A percentile compares a stretch with the other conserved stretches of the same genome.
phyloP scores from a whole-genome alignment of 2,888 invertebrate species.

The Tortricodes alternella region DNA sequence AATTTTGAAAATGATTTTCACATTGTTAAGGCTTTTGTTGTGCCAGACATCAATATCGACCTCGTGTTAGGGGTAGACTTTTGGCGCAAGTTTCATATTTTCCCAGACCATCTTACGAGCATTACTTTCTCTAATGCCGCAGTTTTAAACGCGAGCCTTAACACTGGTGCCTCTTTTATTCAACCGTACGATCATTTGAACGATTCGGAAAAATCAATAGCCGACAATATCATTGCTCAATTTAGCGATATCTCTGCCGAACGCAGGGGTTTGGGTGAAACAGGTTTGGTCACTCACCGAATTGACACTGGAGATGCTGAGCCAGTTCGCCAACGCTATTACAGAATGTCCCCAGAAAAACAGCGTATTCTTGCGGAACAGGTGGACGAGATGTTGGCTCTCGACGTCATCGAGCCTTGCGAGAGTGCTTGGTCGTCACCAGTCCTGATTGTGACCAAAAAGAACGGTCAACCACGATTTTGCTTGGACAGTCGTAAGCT shows the following conservation, averaged over 20 bases:
- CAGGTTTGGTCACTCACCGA: constrained; percentile 28
- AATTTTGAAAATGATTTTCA: neutral
- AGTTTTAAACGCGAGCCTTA: neutral
- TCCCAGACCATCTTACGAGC: neutral
- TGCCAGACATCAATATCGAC: neutral
- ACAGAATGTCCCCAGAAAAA: too few species aligned
- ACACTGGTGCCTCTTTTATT: neutral
- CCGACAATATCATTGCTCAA: constrained; percentile 24
- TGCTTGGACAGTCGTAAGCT: too few species aligned
- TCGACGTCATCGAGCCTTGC: neutral
- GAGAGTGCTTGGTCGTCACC: neutral
- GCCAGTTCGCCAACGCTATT: too few species aligned
- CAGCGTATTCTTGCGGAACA: neutral
- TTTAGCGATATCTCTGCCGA: constrained; percentile 31
- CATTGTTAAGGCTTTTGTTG: neutral
- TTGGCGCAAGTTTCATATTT: neutral
- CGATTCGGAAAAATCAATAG: constrained; percentile 8
- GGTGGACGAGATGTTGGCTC: neutral
- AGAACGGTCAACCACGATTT: neutral
- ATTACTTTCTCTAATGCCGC: neutral
- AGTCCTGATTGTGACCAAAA: neutral
- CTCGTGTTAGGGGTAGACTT: constrained; percentile 1
- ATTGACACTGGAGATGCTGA: too few species aligned
- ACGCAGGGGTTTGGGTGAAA: constrained; percentile 33
- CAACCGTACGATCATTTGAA: constrained; percentile 11